Evolutionary conservation across 1,140 invertebrate species (phyloP).

Genomic region (Luehdorfia chinensis): DNA sequence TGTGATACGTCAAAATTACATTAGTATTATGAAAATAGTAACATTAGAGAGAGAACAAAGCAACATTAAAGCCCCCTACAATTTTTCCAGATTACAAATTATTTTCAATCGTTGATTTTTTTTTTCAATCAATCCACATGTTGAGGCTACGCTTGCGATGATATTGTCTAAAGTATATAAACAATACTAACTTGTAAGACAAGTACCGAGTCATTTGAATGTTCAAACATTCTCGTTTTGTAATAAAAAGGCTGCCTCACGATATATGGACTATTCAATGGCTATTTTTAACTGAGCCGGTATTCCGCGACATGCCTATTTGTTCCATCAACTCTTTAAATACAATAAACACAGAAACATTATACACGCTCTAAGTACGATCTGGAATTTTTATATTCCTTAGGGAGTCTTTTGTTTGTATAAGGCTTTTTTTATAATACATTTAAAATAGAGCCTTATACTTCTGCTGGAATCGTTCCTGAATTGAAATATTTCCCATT

Average conservation of each 20-base stretch:
- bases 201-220: conserved; percentile 36
- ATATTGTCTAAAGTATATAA: conserved; percentile 16
- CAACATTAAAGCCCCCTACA: no score
- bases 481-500: no score
- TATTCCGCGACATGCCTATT: conserved; percentile 22
- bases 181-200: conserved; percentile 14
- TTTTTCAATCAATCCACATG: no score
- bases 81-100: no score
- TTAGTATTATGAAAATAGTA: no score
- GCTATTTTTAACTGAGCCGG: conserved; percentile 38
- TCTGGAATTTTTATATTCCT: neutral
- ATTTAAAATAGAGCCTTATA: no score
- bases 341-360: conserved; percentile 1
- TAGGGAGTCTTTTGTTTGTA: no score
- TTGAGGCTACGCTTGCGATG: conserved; percentile 3
- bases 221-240: conserved; percentile 29
- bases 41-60: no score
- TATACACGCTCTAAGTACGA: neutral
- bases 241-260: conserved; percentile 27
- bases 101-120: no score
- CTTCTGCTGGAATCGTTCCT: no score
- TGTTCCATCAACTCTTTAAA: conserved; percentile 6
- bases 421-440: no score
- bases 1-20: no score
- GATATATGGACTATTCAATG: conserved; percentile 36